Evolutionary conservation across 2,113 vertebrate genomes (phyloP).

Genomic region (Ochotona princeps): DNA sequence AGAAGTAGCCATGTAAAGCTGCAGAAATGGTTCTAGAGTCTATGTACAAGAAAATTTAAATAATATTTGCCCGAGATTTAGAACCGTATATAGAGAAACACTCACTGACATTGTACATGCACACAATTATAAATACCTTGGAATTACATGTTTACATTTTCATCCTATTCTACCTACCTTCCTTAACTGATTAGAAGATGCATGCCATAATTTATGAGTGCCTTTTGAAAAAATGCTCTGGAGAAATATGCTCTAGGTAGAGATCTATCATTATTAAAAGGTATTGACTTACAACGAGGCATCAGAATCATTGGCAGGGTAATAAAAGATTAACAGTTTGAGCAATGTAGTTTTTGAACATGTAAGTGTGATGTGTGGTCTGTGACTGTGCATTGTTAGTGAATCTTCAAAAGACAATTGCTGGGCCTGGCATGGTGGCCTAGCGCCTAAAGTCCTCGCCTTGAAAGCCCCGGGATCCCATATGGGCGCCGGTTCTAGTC

Average conservation of each 20-base stretch:
- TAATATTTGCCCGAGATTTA: neutral
- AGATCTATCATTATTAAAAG: neutral
- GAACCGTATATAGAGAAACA: neutral
- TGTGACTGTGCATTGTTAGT: neutral
- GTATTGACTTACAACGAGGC: neutral
- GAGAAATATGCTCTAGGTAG: too few species aligned
- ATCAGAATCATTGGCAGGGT: neutral
- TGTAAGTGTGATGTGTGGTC: neutral
- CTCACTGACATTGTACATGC: neutral
- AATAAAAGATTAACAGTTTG: neutral
- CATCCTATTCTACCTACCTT: neutral
- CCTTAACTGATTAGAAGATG: slow-evolving; percentile 1
- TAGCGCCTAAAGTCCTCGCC: too few species aligned
- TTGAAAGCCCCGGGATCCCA: too few species aligned
- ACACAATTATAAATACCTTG: neutral
- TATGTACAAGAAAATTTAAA: neutral
- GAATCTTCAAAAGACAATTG: neutral
- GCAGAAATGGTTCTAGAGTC: neutral
- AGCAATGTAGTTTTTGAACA: neutral
- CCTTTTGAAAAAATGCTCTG: neutral
- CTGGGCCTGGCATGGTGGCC: too few species aligned
- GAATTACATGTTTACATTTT: neutral
- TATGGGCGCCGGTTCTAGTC: too few species aligned
- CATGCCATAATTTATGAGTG: neutral
- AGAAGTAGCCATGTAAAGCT: neutral